Base-by-base conservation (phyloP, 2,888 invertebrate genomes). In the Cephus spinipes region DNA sequence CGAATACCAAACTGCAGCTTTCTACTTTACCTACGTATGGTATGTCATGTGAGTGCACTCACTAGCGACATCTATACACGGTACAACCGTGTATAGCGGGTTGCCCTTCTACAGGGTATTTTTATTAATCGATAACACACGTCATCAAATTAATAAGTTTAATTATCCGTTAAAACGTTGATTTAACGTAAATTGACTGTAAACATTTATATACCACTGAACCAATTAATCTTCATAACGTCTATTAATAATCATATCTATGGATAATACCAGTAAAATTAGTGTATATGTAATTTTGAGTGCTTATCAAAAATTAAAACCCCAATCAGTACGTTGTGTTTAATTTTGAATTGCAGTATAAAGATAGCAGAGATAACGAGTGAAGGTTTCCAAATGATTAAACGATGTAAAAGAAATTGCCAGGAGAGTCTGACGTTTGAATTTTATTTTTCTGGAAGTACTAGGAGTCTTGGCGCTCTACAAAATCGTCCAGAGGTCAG, bases 401-500 rank as follows among this genome's bases (percentile, higher is more conserved):
- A 55, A 23, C 55, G 2, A 55, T 9, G 23, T 55, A 55, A 55
- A 55, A 23, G 2, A 55, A 23, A 55, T 23, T 9, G 2, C 23
- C 2, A 55, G 23, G 55, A 23, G 23, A 55, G 23, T 9, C 9
- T 9, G 9, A 55, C 6, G 23, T 55, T 23, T 55, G 55, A 55
- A 55, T 55, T 23, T 23, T 23, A 23, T 55, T 55, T 0, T 9
- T 55, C 23, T 9, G 55, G 23, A 55, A 9, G 6, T 40, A 40
- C 40, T 23, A 23, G 40, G 40, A 40, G 23, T 23, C 55, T 55
- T 0, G 55, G 23, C 6, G 23, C 23, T 9, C 23, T 55, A 55
- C 40, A 55, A 55, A 55, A 55, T 11, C 23, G 55, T 55, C 55
- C 55, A 55, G 55, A 55, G 55, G 71, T 35, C 74, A 74, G 74